Conservation (phyloP, 2,888 invertebrate genomes). For the Enchytraeus crypticus region DNA sequence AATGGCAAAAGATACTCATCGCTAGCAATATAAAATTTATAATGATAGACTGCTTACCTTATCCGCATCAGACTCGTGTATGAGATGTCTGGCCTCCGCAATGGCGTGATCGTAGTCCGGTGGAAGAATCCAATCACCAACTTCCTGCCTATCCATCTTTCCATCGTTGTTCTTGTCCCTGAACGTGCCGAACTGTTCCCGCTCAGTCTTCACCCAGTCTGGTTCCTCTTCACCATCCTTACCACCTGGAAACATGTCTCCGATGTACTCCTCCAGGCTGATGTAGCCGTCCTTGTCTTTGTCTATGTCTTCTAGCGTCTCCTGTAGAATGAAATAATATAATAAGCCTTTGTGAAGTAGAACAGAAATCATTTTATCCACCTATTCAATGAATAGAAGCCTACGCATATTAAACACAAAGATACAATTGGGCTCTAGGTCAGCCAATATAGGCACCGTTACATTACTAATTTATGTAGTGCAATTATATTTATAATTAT, state of each 20-base stretch:
- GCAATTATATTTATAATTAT: too few species aligned
- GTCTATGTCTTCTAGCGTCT: conserved; percentile 95
- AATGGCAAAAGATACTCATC: too few species aligned
- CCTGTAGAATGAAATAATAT: conserved; percentile 47
- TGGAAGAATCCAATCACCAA: conserved; percentile 78
- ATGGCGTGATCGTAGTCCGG: conserved; percentile 93
- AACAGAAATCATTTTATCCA: too few species aligned
- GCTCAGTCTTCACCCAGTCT: conserved; percentile 89
- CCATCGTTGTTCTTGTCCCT: conserved; percentile 75
- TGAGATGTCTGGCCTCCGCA: conserved; percentile 87
- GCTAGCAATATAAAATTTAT: neutral
- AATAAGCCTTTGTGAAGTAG: too few species aligned
- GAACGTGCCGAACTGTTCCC: conserved; percentile 77
- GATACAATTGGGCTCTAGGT: too few species aligned
- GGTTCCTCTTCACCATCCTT: conserved; percentile 65
- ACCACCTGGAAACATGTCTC: conserved; percentile 71
- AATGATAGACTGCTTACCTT: conserved; percentile 49
- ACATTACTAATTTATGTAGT: neutral
- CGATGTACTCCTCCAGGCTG: conserved; percentile 83
- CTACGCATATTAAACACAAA: too few species aligned
- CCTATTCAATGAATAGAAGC: too few species aligned
- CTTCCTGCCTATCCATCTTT: conserved; percentile 76
- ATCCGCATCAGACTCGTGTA: conserved; percentile 86
- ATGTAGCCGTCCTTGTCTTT: conserved; percentile 89
- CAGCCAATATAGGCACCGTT: too few species aligned